Percentiles rank a stretch among this genome's conserved stretches.
These are phyloP conservation scores for Neoarius graeffei DNA, from an alignment of 2,113 vertebrate genomes.

Conservation along the genomic window DNA sequence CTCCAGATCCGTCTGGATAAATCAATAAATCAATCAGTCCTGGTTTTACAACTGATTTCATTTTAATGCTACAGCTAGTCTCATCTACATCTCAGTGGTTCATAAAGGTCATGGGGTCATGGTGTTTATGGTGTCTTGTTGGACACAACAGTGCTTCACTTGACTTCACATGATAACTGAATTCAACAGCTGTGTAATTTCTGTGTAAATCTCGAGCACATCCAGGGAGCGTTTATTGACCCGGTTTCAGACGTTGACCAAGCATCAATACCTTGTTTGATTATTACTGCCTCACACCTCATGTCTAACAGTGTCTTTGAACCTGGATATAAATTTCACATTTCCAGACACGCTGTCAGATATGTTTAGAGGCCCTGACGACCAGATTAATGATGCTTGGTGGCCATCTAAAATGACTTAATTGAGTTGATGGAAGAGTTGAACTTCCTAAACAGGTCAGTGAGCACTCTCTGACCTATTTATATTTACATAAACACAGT, in stretches of 20 bases:
- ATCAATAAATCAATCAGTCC: background rate
- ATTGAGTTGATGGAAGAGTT: background rate
- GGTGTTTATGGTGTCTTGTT: background rate
- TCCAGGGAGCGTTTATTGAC: background rate
- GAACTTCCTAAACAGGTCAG: slow-evolving; percentile 48
- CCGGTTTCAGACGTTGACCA: background rate
- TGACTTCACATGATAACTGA: background rate
- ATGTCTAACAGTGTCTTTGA: background rate
- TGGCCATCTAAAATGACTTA: background rate
- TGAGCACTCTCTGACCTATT: slow-evolving; percentile 53
- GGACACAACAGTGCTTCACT: background rate
- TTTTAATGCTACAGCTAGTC: background rate
- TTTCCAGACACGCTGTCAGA: background rate
- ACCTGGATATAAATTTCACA: background rate
- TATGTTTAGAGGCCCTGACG: background rate
- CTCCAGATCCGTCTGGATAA: background rate
- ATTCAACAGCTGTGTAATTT: background rate
- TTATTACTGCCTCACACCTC: background rate
- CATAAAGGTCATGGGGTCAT: background rate
- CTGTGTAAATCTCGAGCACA: background rate
- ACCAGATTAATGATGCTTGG: background rate
- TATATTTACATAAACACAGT: slow-evolving; percentile 63
- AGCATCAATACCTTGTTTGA: background rate
- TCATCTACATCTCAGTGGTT: background rate
- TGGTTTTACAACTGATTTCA: background rate